Percentiles rank a stretch among this genome's conserved stretches.
These are phyloP conservation scores for Apostichopus californicus DNA, from an alignment of 35 echinoderm and acorn worm genomes.

Conservation along the genomic window DNA sequence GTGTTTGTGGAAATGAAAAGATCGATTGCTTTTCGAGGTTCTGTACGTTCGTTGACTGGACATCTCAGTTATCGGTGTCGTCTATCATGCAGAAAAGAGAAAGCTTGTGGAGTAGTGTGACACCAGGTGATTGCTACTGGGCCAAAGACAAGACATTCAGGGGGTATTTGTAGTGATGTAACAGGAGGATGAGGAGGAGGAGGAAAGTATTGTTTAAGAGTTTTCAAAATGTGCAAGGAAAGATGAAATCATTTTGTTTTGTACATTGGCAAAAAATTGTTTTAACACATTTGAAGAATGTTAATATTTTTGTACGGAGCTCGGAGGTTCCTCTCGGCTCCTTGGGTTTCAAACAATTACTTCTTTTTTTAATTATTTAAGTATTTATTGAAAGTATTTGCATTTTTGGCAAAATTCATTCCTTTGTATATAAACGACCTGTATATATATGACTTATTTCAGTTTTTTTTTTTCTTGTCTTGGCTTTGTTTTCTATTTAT, in stretches of 20 bases:
- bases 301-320: constrained; percentile 53
- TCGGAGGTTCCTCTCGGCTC: not conserved
- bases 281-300: constrained; percentile 34
- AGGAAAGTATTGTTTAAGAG: not conserved
- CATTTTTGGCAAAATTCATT: constrained; percentile 57
- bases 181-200: too few relatives aligned
- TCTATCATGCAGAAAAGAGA: too few relatives aligned
- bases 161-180: not conserved
- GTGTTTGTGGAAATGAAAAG: constrained; percentile 6
- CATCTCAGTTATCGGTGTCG: too few relatives aligned
- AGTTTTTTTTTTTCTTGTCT: constrained; percentile 10
- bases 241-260: constrained; percentile 5
- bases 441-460: constrained; percentile 45
- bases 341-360: constrained; percentile 26
- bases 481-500: constrained; percentile 42
- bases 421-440: constrained; percentile 36
- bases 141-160: not conserved
- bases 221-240: constrained; percentile 14
- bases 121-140: not conserved
- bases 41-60: too few relatives aligned
- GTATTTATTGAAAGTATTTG: constrained; percentile 65
- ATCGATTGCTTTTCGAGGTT: too few relatives aligned
- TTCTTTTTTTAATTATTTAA: constrained; percentile 40
- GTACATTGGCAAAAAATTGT: not conserved
- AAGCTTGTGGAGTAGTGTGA: too few relatives aligned